Evolutionary conservation across 2,113 vertebrate species (phyloP).

Genomic region (Chlorodrepanis virens): DNA sequence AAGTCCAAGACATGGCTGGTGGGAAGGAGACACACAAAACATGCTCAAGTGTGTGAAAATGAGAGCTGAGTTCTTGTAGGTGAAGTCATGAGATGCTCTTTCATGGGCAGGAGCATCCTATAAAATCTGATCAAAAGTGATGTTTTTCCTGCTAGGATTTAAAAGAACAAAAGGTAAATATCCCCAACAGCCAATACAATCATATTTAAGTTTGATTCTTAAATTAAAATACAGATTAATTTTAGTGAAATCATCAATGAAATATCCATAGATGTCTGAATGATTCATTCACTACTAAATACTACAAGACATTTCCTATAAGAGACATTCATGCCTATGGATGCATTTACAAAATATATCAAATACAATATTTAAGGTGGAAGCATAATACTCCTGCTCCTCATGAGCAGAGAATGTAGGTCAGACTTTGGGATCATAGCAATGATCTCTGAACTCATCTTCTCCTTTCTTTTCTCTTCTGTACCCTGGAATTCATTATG

Average conservation of each 20-base stretch:
- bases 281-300: neutral
- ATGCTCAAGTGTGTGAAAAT: neutral
- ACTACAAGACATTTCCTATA: neutral
- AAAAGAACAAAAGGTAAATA: neutral
- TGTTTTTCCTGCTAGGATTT: neutral
- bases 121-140: neutral
- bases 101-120: neutral
- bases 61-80: neutral
- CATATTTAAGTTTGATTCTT: neutral
- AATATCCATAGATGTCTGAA: neutral
- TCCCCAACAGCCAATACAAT: neutral
- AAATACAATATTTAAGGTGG: neutral
- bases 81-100: neutral
- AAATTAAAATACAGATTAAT: neutral
- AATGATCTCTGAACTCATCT: neutral
- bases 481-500: neutral
- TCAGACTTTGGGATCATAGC: neutral
- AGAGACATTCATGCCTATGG: neutral
- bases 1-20: neutral
- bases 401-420: neutral
- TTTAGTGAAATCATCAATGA: neutral
- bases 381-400: neutral
- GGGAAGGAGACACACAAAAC: neutral
- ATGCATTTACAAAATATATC: neutral
- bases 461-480: neutral